A percentile compares a stretch with the other conserved stretches of the same genome.
phyloP scores from a whole-genome alignment of 2,888 invertebrate species.

The Dichetophora obliterata region DNA sequence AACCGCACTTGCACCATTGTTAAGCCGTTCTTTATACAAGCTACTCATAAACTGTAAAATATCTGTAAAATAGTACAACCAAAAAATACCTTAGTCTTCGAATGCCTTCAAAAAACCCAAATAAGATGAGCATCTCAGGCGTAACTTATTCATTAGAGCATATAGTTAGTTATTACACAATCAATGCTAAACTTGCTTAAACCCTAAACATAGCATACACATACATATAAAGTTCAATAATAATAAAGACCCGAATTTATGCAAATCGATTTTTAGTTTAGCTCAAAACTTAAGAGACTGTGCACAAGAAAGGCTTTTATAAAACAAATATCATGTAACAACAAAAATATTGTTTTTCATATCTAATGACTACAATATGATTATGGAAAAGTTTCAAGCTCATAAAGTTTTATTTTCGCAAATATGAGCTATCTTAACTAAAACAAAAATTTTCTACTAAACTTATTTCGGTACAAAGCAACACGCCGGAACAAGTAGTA shows the following conservation, averaged over 20 bases:
- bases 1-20: no score
- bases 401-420: conserved; percentile 22
- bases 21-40: no score
- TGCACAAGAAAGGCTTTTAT: conserved; percentile 2
- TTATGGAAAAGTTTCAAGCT: conserved; percentile 6
- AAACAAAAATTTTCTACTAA: conserved; percentile 35
- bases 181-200: not conserved
- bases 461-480: conserved; percentile 5
- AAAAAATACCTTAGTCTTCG: no score
- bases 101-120: no score
- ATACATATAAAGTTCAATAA: not conserved
- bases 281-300: not conserved
- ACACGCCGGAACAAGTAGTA: not conserved
- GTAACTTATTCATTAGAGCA: not conserved
- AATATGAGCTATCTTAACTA: conserved; percentile 29
- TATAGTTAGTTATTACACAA: not conserved
- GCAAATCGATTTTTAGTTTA: not conserved
- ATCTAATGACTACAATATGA: not conserved
- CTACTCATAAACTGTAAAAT: no score
- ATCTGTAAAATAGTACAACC: no score
- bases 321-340: conserved; percentile 5
- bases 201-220: not conserved
- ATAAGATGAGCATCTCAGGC: no score
- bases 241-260: conserved; percentile 3
- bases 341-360: conserved; percentile 13